Conservation (phyloP, 2,888 invertebrate genomes). For the Diaphora mendica region DNA sequence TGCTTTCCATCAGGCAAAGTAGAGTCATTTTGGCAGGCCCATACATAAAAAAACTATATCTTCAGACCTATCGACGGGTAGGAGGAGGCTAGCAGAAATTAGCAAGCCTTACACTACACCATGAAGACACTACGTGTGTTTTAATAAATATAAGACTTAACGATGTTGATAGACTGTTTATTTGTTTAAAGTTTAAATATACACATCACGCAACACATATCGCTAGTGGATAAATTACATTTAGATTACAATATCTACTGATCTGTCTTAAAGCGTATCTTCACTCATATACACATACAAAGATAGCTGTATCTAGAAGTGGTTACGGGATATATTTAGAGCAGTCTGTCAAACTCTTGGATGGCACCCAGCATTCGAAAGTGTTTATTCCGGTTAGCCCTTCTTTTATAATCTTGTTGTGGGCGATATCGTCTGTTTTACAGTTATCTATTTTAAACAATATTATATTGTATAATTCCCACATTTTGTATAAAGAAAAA, state of each 20-base stretch:
- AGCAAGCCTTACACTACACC: neutral
- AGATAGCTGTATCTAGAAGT: slow-evolving; percentile 38
- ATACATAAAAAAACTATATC: too few relatives aligned
- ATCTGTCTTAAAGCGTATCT: neutral
- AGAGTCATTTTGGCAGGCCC: too few relatives aligned
- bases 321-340: slow-evolving; percentile 60
- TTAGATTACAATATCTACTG: neutral
- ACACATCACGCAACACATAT: neutral
- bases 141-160: neutral
- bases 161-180: neutral
- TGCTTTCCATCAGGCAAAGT: too few relatives aligned
- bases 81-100: neutral
- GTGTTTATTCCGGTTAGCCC: slow-evolving; percentile 58
- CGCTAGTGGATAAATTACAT: neutral
- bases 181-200: neutral
- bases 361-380: slow-evolving; percentile 61
- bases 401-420: slow-evolving; percentile 45
- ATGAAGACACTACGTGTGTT: neutral
- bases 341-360: slow-evolving; percentile 63
- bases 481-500: slow-evolving; percentile 1
- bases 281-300: neutral
- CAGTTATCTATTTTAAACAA: neutral
- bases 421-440: neutral
- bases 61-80: too few relatives aligned
- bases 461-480: neutral